These are phyloP conservation scores for Plusia festucae DNA, from an alignment of 2,888 invertebrate genomes.

Conservation along the genomic window DNA sequence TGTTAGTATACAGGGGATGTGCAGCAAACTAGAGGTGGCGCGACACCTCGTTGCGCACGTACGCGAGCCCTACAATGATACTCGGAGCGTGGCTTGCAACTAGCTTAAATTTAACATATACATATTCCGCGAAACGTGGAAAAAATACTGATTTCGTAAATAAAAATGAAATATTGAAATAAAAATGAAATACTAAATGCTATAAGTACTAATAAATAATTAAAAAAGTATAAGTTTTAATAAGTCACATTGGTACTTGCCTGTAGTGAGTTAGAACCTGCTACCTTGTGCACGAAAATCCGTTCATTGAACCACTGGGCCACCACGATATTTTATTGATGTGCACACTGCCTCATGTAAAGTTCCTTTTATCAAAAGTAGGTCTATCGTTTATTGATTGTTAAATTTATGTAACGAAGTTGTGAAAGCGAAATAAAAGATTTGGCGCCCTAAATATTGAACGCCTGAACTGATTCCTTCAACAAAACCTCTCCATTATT, in stretches of 20 bases:
- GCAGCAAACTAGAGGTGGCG: constrained; percentile 44
- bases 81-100: constrained; percentile 56
- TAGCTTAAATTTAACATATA: constrained; percentile 56
- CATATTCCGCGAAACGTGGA: constrained; percentile 38
- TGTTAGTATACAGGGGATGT: constrained; percentile 34
- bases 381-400: not conserved
- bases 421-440: not conserved
- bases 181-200: no score
- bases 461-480: constrained; percentile 59
- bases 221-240: no score
- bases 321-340: no score
- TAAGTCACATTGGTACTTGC: no score
- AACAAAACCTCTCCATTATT: constrained; percentile 72
- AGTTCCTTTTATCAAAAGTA: no score
- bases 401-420: constrained; percentile 1
- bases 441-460: constrained; percentile 54
- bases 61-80: constrained; percentile 54
- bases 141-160: constrained; percentile 24
- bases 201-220: no score
- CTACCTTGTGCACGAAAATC: no score
- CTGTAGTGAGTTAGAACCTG: no score
- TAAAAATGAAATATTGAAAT: not conserved
- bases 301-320: no score
- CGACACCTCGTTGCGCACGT: constrained; percentile 62
- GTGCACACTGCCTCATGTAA: no score